These are phyloP conservation scores for Amniataba percoides DNA, from an alignment of 2,797 vertebrate species.

Conservation along the genomic window DNA sequence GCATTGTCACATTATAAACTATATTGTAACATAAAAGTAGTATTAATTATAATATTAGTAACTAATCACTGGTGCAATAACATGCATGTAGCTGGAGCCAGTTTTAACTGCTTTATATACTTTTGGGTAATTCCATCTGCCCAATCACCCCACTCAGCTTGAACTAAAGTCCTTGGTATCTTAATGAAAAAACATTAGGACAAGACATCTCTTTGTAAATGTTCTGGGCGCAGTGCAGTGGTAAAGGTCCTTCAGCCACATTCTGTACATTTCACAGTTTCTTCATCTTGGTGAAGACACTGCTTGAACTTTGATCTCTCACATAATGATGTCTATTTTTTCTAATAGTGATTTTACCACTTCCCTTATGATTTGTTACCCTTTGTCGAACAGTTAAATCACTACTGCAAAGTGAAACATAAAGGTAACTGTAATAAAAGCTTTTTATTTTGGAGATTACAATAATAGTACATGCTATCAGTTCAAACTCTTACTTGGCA, in stretches of 20 bases:
- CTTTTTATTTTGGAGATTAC: not conserved
- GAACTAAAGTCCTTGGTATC: not conserved
- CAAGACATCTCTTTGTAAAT: not conserved
- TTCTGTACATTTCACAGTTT: not conserved
- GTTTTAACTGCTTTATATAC: too few relatives aligned
- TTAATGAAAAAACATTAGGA: not conserved
- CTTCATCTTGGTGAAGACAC: not conserved
- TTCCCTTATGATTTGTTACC: not conserved
- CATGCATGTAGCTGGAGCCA: too few relatives aligned
- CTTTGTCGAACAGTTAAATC: not conserved
- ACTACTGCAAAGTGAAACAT: constrained; percentile 6
- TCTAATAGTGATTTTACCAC: not conserved
- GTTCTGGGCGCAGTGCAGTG: not conserved
- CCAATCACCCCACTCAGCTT: not conserved
- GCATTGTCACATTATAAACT: not conserved
- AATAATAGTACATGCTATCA: not conserved
- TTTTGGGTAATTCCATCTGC: too few relatives aligned
- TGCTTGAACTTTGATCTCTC: too few relatives aligned
- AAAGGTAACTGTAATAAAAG: constrained; percentile 5
- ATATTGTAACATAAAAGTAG: not conserved
- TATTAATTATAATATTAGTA: not conserved
- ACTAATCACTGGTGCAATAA: not conserved
- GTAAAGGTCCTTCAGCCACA: not conserved
- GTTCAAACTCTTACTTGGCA: not conserved
- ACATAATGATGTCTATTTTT: too few relatives aligned